Base-by-base conservation (phyloP, 1,140 invertebrate species). In the Heliconius hewitsoni region DNA sequence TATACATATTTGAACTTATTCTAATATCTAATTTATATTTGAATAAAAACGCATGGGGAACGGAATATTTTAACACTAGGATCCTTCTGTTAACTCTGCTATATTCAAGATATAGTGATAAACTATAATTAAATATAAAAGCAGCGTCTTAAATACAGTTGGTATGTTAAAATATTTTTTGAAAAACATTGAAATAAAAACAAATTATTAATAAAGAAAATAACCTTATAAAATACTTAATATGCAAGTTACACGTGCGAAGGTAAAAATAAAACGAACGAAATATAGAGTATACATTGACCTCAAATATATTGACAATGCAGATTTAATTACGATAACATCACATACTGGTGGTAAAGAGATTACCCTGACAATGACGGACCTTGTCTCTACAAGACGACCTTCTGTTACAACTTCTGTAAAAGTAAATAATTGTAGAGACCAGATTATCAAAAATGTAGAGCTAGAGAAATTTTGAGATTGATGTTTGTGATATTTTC, bases 321-420 rank as follows among this genome's bases (percentile, higher is more conserved):
- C 8, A 76, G 78, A 79, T 79, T 70, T 71, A 8, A 79, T 79
- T 79, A 72, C 66, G 74, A 75, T 79, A 79, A 70, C 11, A 39
- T 2, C 39, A n/a, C 60, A 72, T 34, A 60, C 34, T 66, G 60
- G 23, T 30, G 30, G 78, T 72, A 76, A 46, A 46, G 74, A 76
- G 57, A 74, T 79, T 79, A 78, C 72, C 60, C 13, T 19, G 19
- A 66, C 60, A 66, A 66, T 66, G 27, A 66, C 4, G 27, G 60
- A 30, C 60, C 27, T 66, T 66, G 60, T 13, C 3, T n/a, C n/a
- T 9, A 11, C 11, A 4, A n/a, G 8, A n/a, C 27, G 13, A n/a
- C 60, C 60, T 66, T 66, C 27, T 66, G 60, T 3, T 30, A 18
- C 1, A 5, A 5, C 60, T 66, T 2, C 27, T 66, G 60, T 4